Base-by-base conservation (phyloP, 2,113 vertebrate species). In the Gorsachius goisagi region DNA sequence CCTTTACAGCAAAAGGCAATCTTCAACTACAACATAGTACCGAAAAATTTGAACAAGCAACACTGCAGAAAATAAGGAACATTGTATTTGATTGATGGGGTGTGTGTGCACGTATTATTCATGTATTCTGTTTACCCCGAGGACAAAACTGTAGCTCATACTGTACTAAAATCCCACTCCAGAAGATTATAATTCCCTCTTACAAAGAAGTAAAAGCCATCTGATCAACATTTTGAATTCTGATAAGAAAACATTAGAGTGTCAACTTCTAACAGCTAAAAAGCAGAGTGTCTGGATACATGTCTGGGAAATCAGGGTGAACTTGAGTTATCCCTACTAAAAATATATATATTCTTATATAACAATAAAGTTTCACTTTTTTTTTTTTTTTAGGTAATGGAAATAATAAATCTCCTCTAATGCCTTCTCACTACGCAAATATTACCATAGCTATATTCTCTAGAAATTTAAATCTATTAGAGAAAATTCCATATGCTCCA, bases 241-340 rank as follows among this genome's bases (percentile, higher is more conserved):
- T 55, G 85, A 37, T 88, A 72, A 20, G 6, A 77, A 41, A 95
- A 63, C 11, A 45, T 28, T 69, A 77, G 66, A 82, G 74, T 80
- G 39, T 83, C 78, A 60, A 88, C 67, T 84, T 77, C 67, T 86
- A 88, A 84, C 16, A 92, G 60, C 90, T 85, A 89, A 93, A 74
- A 68, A 41, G 56, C 45, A 50, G 75, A 83, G 49, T 22, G 56
- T 45, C 28, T 64, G 66, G 73, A 95, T 95, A 92, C 35, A 13
- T 71, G 52, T 33, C 5, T 94, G 92, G 85, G 82, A 97, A 97
- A 90, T 68, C 55, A 88, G 50, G 79, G 96, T 52, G 91, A 94
- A 97, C 91, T 97, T 84, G 91, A 97, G 52, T 88, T 56, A 82
- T 45, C 72, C 90, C 93, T 97, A 94, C n/a, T 49, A 91, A 97